Base-by-base conservation (phyloP, 2,113 vertebrate genomes). In the Saccopteryx leptura region DNA sequence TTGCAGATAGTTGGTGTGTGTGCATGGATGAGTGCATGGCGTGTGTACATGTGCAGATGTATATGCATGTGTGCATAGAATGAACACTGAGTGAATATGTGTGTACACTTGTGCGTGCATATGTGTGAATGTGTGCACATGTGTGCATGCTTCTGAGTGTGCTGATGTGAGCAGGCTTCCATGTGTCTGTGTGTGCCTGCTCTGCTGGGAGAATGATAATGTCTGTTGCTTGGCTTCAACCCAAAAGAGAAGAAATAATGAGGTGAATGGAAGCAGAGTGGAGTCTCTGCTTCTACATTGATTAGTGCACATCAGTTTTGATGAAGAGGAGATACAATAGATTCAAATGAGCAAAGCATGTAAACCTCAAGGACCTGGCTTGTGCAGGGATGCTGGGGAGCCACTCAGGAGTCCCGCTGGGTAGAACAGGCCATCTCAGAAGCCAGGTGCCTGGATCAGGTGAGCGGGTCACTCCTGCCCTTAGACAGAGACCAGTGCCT, bases 201-300 rank as follows among this genome's bases (percentile, higher is more conserved):
- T 68, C 68, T 46, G 69, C 19, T 17, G 31, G 31, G 13, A 21
- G 31, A 91, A 52, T 0, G 33, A 31, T 33, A 46, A 68, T 68
- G 4, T 48, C 21, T 80, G 68, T 72, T 90, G 68, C 92, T 97
- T 97, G 72, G 56, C 94, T 90, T 90, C 56, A 63, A 71, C 28
- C 75, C 52, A 52, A 75, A 15, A 81, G 68, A 1, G 46, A 85
- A 96, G 60, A 74, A 93, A 78, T 71, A 61, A 83, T 46, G 63
- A 94, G 81, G 48, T 33, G 60, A 93, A 33, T 7, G 9, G 83
- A 76, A 76, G 72, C 39, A 52, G 66, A 60, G 60, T 39, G 31
- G 79, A 50, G 52, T 52, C 93, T 97, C 61, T 46, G 72, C 31
- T 80, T 93, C 90, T 87, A 24, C 39, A 52, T 71, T 78, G 11